Percentiles rank a stretch among this genome's conserved stretches.
These are phyloP conservation scores for Rhyacophila evoluta DNA, from an alignment of 2,888 invertebrate genomes.

Conservation along the genomic window DNA sequence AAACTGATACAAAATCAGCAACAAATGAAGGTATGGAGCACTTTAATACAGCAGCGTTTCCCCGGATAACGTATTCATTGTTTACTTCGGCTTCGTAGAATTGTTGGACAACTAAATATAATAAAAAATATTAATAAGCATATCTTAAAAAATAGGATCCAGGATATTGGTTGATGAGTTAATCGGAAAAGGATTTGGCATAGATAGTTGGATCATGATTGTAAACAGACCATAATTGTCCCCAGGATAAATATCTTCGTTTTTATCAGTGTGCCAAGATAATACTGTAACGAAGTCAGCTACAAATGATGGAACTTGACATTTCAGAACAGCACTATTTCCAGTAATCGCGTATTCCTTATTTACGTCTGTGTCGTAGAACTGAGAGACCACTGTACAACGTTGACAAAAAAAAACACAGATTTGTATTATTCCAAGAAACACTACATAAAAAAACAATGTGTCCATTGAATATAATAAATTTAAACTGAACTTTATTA, in stretches of 20 bases:
- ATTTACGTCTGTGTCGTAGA: conserved; percentile 86
- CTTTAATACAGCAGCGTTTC: conserved; percentile 89
- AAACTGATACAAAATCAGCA: conserved; percentile 89
- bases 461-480: no score
- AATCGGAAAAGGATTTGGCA: conserved; percentile 20
- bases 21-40: conserved; percentile 94
- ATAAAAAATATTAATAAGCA: not conserved
- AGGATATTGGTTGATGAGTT: conserved; percentile 13
- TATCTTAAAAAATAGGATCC: not conserved
- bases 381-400: conserved; percentile 79
- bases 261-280: conserved; percentile 83
- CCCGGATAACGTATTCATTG: conserved; percentile 91
- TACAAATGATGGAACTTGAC: conserved; percentile 88
- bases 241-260: conserved; percentile 77
- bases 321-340: conserved; percentile 84
- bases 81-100: conserved; percentile 92
- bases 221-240: conserved; percentile 58
- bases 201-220: conserved; percentile 32
- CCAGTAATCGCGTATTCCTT: conserved; percentile 87
- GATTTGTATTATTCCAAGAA: not conserved
- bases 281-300: conserved; percentile 87
- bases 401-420: not conserved
- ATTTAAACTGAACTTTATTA: no score
- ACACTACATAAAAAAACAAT: no score
- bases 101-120: conserved; percentile 85